These are phyloP conservation scores for Drosophila subobscura DNA, from an alignment of 1,140 invertebrate genomes.

Conservation along the genomic window DNA sequence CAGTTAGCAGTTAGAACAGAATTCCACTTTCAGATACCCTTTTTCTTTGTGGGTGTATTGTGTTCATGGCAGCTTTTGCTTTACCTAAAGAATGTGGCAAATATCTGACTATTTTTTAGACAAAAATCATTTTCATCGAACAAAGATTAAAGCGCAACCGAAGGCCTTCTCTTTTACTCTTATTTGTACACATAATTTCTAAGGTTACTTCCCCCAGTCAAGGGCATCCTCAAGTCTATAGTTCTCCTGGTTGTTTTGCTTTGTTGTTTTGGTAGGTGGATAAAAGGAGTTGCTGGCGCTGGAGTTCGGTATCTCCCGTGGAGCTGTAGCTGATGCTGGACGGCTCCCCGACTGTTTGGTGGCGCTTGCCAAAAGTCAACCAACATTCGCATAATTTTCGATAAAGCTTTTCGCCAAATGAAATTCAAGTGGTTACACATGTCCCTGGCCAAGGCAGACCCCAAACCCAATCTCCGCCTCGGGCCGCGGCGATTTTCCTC, in stretches of 20 bases:
- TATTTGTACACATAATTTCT: too few relatives aligned
- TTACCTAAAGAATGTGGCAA: too few relatives aligned
- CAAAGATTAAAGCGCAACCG: too few relatives aligned
- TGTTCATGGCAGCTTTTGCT: too few relatives aligned
- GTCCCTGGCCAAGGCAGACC: slow-evolving; percentile 11
- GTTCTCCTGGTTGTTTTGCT: slow-evolving; percentile 23
- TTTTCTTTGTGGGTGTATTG: too few relatives aligned
- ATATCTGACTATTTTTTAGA: too few relatives aligned
- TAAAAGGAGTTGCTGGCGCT: not conserved
- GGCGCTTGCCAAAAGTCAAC: slow-evolving; percentile 79
- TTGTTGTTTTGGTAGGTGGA: slow-evolving; percentile 16
- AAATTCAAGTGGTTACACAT: slow-evolving; percentile 82
- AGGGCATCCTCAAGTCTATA: too few relatives aligned
- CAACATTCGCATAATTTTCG: slow-evolving; percentile 80
- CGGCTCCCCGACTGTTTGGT: slow-evolving; percentile 25
- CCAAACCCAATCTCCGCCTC: not conserved
- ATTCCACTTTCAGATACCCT: too few relatives aligned
- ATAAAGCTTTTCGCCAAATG: slow-evolving; percentile 82
- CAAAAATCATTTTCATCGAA: too few relatives aligned
- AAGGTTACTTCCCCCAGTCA: too few relatives aligned
- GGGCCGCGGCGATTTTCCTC: slow-evolving; percentile 25
- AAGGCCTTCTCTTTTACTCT: too few relatives aligned
- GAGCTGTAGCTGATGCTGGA: slow-evolving; percentile 21
- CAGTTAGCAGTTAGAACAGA: slow-evolving; percentile 53
- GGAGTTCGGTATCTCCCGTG: slow-evolving; percentile 44